Percentiles rank a stretch among this genome's conserved stretches.
Conservation (phyloP, 2,888 invertebrate genomes). For the Alloscopus bannaensis region DNA sequence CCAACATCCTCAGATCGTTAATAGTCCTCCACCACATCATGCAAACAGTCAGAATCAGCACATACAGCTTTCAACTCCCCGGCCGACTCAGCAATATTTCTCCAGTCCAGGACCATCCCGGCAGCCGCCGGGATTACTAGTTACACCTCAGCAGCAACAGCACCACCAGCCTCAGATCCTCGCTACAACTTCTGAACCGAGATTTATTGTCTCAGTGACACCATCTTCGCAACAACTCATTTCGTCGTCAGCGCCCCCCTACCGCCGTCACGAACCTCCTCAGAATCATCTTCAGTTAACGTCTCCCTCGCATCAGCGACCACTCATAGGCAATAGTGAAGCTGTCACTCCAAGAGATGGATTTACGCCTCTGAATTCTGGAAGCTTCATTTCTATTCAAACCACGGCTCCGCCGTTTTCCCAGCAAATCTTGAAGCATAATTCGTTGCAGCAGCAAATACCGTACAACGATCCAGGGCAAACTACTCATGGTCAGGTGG, state of each 20-base stretch:
- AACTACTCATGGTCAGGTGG: constrained; percentile 17
- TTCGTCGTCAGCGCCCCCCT: neutral
- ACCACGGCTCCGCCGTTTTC: constrained; percentile 68
- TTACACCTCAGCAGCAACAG: constrained; percentile 9
- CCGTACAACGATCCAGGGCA: constrained; percentile 4
- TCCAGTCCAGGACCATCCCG: neutral
- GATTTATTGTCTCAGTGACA: constrained; percentile 19
- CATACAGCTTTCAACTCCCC: constrained; percentile 14
- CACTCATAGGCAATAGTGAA: constrained; percentile 1
- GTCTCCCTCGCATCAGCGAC: neutral
- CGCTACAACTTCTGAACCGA: constrained; percentile 30
- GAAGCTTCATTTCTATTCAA: constrained; percentile 67
- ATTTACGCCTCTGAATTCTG: constrained; percentile 63
- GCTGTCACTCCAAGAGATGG: constrained; percentile 60
- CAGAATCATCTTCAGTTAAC: neutral
- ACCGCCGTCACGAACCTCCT: constrained; percentile 7
- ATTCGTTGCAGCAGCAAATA: constrained; percentile 43
- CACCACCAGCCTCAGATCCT: constrained; percentile 29
- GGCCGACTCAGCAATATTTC: constrained; percentile 42
- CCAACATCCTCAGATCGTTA: neutral
- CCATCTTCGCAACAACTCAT: constrained; percentile 15
- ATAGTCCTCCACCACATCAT: neutral
- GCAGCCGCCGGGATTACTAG: neutral
- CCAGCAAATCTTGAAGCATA: constrained; percentile 60
- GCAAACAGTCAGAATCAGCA: constrained; percentile 8